Evolutionary conservation across 1,140 invertebrate genomes (phyloP).

Genomic region (Pseudomyrmex sp.): DNA sequence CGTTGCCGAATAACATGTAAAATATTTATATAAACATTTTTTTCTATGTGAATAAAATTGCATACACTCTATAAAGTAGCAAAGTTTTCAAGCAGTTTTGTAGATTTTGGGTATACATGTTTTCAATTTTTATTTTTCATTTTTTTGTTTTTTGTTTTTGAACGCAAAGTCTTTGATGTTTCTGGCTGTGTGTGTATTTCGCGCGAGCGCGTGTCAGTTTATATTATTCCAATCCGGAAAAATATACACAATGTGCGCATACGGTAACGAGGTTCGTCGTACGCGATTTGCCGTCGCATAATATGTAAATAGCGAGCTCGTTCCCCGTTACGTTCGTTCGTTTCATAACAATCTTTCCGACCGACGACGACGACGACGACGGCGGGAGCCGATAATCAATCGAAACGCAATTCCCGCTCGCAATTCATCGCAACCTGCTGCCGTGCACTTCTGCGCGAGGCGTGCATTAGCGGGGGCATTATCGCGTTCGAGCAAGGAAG

Average conservation of each 20-base stretch:
- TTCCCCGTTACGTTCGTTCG: not conserved
- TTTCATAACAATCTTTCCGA: conserved; percentile 19
- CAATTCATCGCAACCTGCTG: conserved; percentile 21
- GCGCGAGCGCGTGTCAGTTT: conserved; percentile 19
- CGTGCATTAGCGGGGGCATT: conserved; percentile 41
- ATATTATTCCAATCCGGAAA: conserved; percentile 31
- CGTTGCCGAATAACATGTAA: not conserved
- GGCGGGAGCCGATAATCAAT: conserved; percentile 21
- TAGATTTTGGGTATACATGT: conserved; percentile 18
- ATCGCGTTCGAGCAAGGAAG: conserved; percentile 26
- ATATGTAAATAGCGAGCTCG: conserved; percentile 42
- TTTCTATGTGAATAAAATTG: too few species aligned
- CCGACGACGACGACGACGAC: not conserved
- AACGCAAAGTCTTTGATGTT: conserved; percentile 1
- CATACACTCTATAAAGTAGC: too few species aligned
- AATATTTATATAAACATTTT: not conserved
- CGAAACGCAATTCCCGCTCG: conserved; percentile 22
- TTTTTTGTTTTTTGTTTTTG: too few species aligned
- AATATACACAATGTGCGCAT: conserved; percentile 20
- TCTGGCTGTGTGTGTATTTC: not conserved
- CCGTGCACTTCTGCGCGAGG: conserved; percentile 2
- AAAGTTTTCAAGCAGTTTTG: not conserved
- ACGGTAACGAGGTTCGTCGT: conserved; percentile 44
- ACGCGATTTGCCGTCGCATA: conserved; percentile 21
- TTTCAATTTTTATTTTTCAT: not conserved